These are phyloP conservation scores for Macrosteles quadrilineatus DNA, from an alignment of 1,140 invertebrate species.

Conservation along the genomic window DNA sequence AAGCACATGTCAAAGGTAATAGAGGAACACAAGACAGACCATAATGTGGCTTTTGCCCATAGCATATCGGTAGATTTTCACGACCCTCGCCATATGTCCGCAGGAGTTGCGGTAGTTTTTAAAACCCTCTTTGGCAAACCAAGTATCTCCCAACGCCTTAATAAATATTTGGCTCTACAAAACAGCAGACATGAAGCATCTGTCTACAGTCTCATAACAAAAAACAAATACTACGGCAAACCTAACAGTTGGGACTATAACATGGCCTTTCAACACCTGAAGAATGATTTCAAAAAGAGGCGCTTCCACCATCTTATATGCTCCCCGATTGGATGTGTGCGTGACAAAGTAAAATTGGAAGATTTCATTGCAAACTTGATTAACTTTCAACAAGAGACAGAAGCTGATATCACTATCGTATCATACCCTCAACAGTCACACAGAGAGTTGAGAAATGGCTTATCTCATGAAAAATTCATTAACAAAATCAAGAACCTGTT, in stretches of 20 bases:
- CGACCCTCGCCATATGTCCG: background rate
- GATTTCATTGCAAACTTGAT: background rate
- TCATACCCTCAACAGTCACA: background rate
- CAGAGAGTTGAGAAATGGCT: background rate
- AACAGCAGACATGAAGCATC: background rate
- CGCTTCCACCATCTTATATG: background rate
- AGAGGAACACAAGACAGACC: background rate
- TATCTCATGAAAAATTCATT: constrained; percentile 6
- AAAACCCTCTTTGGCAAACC: background rate
- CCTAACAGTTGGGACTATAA: background rate
- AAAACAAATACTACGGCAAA: background rate
- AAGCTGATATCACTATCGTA: background rate
- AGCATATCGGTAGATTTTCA: background rate
- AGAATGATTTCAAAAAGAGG: background rate
- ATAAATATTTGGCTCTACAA: background rate
- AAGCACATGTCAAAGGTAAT: no score
- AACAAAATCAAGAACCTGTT: no score
- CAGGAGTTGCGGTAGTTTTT: background rate
- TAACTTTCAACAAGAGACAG: background rate
- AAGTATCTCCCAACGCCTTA: background rate
- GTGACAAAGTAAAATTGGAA: background rate
- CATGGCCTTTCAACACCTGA: background rate
- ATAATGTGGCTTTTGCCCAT: background rate
- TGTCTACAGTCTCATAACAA: background rate
- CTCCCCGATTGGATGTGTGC: background rate